Conservation (phyloP, 2,888 invertebrate genomes). For the Caenorhabditis afra region DNA sequence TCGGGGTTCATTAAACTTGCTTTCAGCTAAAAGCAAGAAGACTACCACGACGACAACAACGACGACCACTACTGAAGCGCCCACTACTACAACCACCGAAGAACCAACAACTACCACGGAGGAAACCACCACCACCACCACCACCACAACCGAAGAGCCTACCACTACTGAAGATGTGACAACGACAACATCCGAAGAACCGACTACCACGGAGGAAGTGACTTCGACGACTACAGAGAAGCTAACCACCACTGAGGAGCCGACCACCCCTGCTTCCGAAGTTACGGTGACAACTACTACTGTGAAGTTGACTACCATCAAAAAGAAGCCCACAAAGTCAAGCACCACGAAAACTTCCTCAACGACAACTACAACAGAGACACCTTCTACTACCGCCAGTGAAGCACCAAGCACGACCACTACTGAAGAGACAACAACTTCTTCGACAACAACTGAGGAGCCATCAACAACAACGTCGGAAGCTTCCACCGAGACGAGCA, state of each 20-base stretch:
- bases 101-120: neutral
- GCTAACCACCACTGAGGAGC: neutral
- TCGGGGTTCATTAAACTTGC: too few species aligned
- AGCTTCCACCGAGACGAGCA: neutral
- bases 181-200: neutral
- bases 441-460: slow-evolving; percentile 4
- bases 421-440: slow-evolving; percentile 5
- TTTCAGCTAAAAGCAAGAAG: too few species aligned
- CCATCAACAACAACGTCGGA: neutral
- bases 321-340: neutral
- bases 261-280: neutral
- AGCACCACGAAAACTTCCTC: neutral
- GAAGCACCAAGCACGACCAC: slow-evolving; percentile 2
- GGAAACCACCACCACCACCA: neutral
- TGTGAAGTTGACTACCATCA: neutral
- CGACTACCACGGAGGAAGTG: neutral
- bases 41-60: neutral
- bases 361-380: slow-evolving; percentile 5
- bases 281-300: neutral
- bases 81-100: neutral
- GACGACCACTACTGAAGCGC: neutral
- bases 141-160: neutral
- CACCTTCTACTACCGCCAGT: neutral
- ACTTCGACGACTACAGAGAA: slow-evolving; percentile 4
- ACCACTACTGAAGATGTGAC: neutral